phyloP scores from a whole-genome alignment of 2,888 invertebrate species.

The Junonia oenone region DNA sequence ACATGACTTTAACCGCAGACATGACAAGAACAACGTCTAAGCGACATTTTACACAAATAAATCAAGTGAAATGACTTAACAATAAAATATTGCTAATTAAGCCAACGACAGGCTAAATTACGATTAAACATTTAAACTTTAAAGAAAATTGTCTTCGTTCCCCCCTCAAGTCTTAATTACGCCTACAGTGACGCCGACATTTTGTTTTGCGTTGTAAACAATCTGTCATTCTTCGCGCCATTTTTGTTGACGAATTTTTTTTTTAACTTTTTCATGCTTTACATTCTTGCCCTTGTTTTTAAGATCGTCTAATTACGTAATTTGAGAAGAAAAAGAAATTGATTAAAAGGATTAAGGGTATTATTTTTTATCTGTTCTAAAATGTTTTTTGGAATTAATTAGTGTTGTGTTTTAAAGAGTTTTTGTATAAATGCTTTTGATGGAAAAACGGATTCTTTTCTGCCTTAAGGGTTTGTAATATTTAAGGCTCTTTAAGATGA shows the following conservation, averaged over 20 bases:
- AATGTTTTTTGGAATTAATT: conserved; percentile 7
- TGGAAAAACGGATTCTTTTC: conserved; percentile 5
- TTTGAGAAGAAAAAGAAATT: conserved; percentile 21
- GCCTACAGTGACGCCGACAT: conserved; percentile 53
- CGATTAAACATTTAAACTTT: conserved; percentile 22
- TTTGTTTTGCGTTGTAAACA: conserved; percentile 61
- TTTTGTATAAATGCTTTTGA: conserved; percentile 5
- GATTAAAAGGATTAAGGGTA: conserved; percentile 19
- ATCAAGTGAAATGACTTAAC: not conserved
- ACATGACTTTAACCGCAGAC: no score
- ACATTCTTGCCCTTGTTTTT: conserved; percentile 44
- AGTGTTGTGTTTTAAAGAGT: conserved; percentile 4
- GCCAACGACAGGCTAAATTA: conserved; percentile 4
- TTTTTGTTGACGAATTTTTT: conserved; percentile 44
- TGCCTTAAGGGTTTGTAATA: conserved; percentile 2
- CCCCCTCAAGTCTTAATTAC: conserved; percentile 45
- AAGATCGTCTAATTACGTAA: conserved; percentile 28
- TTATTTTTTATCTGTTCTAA: conserved; percentile 11
- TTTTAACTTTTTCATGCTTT: conserved; percentile 39
- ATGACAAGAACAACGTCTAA: not conserved
- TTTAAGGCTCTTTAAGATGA: not conserved
- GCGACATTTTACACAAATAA: not conserved
- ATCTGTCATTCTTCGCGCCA: conserved; percentile 64
- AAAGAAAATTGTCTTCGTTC: conserved; percentile 34
- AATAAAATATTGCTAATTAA: conserved; percentile 11